Evolutionary conservation across 2,888 invertebrate species (phyloP).

Genomic region (Agrenia bidenticulata): DNA sequence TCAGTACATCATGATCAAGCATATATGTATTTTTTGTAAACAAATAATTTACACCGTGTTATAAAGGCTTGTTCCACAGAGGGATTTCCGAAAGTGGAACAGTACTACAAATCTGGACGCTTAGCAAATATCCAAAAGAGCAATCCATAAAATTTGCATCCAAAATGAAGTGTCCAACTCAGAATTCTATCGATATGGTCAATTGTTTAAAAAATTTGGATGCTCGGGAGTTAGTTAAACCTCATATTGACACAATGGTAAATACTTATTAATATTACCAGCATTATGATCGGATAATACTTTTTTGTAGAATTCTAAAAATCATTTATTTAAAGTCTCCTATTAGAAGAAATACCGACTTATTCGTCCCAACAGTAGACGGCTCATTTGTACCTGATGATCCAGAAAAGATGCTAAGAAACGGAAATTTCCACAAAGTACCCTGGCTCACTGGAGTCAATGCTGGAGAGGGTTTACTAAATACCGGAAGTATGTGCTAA

Average conservation of each 20-base stretch:
- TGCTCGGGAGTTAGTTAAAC: conserved; percentile 32
- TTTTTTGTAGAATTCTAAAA: not conserved
- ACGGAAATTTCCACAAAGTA: conserved; percentile 32
- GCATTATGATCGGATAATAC: not conserved
- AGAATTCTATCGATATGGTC: conserved; percentile 25
- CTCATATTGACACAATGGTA: conserved; percentile 43
- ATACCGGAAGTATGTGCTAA: conserved; percentile 11
- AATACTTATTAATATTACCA: not conserved
- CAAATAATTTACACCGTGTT: not conserved
- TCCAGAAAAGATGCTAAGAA: conserved; percentile 30
- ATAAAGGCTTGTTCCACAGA: conserved; percentile 21
- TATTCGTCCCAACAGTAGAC: conserved; percentile 34
- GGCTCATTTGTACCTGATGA: conserved; percentile 34
- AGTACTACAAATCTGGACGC: conserved; percentile 37
- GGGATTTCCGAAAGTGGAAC: conserved; percentile 38
- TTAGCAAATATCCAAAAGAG: conserved; percentile 30
- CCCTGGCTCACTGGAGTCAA: conserved; percentile 42
- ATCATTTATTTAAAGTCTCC: conserved; percentile 20
- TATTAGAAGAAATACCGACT: conserved; percentile 26
- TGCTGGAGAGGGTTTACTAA: conserved; percentile 36
- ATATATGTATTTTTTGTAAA: no score
- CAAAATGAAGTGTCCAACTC: conserved; percentile 32
- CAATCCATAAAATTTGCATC: conserved; percentile 36
- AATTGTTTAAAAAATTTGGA: conserved; percentile 32
- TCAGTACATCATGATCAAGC: no score